Base-by-base conservation (phyloP, 1,140 invertebrate species). In the Stegodyphus mimosarum region DNA sequence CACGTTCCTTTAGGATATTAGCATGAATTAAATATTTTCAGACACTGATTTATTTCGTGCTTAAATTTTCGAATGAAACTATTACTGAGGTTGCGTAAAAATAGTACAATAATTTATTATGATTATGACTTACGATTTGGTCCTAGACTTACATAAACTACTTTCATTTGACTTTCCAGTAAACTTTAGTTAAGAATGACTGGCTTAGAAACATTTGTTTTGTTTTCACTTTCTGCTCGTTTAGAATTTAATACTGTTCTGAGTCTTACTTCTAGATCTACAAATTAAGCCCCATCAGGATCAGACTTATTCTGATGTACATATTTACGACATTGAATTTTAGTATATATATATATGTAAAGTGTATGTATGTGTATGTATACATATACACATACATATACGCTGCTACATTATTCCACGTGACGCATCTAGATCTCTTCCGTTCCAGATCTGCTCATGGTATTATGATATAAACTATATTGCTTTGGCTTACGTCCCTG, bases 381-480 rank as follows among this genome's bases (percentile, higher is more conserved):
- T 72, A 55, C 15, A 81, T 64, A 63, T 49, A 63, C 60, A 80
- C 60, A 15, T 71, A 71, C 49, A 80, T 69, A 70, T 70, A 79
- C 77, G 50, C 48, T 70, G 77, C 78, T 80, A 80, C 69, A n/a
- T 71, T 55, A 60, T 60, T 49, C 50, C n/a, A 18, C 51, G 13
- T 10, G 6, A n/a, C 4, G 11, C 17, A 78, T 50, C 17, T 63
- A 71, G 33, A 50, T n/a, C 69, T 13, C 49, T 10, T n/a, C 10
- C 17, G 69, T 4, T 6, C 33, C 4, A 10, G 11, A 6, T 10
- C 49, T 48, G 11, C 33, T 10, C 49, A 10, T 10, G 48, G 10
- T 50, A 50, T 13, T 60, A 52, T 73, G 71, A 74, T 83, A 74
- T 83, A 83, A 83, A 83, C 80, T 83, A 83, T 81, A 81, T 83